phyloP scores from a whole-genome alignment of 2,113 vertebrate species.

The Paedocypris sp. region DNA sequence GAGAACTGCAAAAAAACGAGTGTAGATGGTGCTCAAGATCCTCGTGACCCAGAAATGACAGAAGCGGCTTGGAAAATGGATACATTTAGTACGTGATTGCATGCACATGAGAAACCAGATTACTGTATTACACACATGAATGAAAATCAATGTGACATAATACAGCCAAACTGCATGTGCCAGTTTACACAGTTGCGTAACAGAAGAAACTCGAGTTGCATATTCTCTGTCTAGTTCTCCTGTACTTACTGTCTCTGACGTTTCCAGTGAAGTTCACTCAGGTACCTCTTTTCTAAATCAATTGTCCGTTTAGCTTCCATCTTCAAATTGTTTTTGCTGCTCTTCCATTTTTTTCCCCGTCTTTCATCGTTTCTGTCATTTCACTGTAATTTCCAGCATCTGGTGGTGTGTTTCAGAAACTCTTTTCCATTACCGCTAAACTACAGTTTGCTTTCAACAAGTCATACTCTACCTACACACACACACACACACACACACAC shows the following conservation, averaged over 20 bases:
- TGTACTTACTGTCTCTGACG: background rate
- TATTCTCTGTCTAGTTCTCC: background rate
- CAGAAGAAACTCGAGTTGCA: background rate
- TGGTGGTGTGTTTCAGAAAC: background rate
- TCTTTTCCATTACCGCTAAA: background rate
- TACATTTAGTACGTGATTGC: background rate
- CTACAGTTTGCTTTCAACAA: background rate
- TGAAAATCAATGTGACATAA: background rate
- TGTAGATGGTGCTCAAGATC: too few species aligned
- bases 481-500: too few species aligned
- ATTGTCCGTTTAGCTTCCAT: background rate
- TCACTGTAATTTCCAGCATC: slow-evolving; percentile 1
- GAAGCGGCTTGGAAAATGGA: too few species aligned
- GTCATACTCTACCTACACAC: background rate
- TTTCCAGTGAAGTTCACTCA: background rate
- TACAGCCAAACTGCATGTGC: background rate
- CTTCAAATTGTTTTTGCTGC: background rate
- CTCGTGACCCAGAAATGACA: too few species aligned
- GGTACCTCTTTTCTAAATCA: background rate
- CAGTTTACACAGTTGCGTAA: background rate
- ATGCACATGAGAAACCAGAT: background rate
- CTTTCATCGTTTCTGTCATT: background rate
- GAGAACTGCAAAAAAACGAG: too few species aligned
- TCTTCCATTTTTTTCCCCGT: background rate
- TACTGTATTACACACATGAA: background rate